A percentile compares a stretch with the other conserved stretches of the same genome.
Conservation (phyloP, 1,140 invertebrate species). For the Acromyrmex heyeri region DNA sequence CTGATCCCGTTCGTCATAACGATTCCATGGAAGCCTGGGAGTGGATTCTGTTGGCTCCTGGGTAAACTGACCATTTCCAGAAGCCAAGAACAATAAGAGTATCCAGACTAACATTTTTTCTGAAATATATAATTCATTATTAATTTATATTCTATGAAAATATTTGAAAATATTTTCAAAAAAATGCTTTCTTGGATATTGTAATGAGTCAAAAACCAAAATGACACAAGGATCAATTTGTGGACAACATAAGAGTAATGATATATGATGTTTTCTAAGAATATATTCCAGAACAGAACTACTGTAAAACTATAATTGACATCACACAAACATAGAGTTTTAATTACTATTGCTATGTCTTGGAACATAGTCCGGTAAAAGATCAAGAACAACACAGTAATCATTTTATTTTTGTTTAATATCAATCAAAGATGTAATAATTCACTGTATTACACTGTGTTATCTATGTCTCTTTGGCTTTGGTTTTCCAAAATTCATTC, state of each 20-base stretch:
- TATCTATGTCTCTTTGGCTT: no score
- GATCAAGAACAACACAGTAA: no score
- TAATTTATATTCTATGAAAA: background rate
- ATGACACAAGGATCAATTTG: background rate
- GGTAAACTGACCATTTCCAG: conserved; percentile 67
- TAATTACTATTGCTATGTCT: no score
- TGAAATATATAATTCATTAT: conserved; percentile 12
- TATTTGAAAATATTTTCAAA: background rate
- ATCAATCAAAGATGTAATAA: no score
- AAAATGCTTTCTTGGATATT: background rate
- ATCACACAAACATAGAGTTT: no score
- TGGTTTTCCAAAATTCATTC: no score
- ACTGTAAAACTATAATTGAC: no score
- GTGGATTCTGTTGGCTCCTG: conserved; percentile 73
- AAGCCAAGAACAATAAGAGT: conserved; percentile 68
- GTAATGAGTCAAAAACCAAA: background rate
- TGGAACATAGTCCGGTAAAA: no score
- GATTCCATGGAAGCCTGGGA: conserved; percentile 71
- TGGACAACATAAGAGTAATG: background rate
- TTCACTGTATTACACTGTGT: no score
- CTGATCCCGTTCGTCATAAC: conserved; percentile 75
- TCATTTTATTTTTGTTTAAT: no score
- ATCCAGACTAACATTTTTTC: conserved; percentile 76
- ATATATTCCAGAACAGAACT: no score
- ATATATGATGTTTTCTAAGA: background rate